Evolutionary conservation across 1,140 invertebrate genomes (phyloP).

Genomic region (Hyles vespertilio): DNA sequence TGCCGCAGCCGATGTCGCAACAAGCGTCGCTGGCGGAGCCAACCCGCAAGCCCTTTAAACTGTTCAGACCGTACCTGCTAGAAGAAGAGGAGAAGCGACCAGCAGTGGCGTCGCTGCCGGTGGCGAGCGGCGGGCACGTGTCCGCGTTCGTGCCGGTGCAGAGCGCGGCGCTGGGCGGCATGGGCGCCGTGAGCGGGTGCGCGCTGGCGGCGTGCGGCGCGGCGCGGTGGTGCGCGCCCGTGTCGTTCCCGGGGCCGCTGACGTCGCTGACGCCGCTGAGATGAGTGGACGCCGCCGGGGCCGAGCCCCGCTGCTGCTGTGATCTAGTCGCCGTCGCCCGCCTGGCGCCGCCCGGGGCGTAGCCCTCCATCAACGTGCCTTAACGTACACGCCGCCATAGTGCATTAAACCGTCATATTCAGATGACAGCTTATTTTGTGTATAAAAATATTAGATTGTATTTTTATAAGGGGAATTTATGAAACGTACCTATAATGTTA

Average conservation of each 20-base stretch:
- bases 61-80: constrained; percentile 79
- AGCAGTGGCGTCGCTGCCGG: constrained; percentile 47
- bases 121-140: constrained; percentile 46
- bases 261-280: constrained; percentile 48
- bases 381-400: constrained; percentile 68
- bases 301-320: constrained; percentile 52
- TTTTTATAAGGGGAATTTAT: constrained; percentile 73
- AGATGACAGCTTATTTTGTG: constrained; percentile 69
- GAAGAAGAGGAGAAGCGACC: constrained; percentile 53
- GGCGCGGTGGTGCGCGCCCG: constrained; percentile 47
- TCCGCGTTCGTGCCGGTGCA: constrained; percentile 62
- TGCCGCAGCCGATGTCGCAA: constrained; percentile 29
- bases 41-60: constrained; percentile 72
- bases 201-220: constrained; percentile 44
- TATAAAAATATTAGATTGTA: constrained; percentile 66
- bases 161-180: constrained; percentile 33
- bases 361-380: constrained; percentile 68
- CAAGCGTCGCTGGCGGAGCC: constrained; percentile 34
- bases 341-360: constrained; percentile 69
- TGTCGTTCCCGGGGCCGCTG: constrained; percentile 35
- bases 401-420: constrained; percentile 63
- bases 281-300: constrained; percentile 56
- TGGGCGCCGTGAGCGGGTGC: constrained; percentile 25
- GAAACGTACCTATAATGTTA: constrained; percentile 64
- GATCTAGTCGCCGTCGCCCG: constrained; percentile 71